Evolutionary conservation across 2,888 invertebrate species (phyloP).

Genomic region (Cordylochernes scorpioides): DNA sequence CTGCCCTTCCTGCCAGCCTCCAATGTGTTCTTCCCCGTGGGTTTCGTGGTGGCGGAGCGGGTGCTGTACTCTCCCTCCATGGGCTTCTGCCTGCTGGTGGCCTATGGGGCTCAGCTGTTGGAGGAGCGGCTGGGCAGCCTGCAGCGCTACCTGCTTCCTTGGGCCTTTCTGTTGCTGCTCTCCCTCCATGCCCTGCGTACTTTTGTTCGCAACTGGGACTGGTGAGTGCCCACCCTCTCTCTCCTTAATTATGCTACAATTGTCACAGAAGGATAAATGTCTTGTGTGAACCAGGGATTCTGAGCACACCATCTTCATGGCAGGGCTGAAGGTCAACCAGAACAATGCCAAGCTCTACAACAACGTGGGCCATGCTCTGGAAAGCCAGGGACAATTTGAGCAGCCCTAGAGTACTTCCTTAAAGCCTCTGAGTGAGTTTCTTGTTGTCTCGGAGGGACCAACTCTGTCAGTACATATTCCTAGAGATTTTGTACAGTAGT

Average conservation of each 20-base stretch:
- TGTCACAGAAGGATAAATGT: too few relatives aligned
- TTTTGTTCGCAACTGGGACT: slow-evolving; percentile 62
- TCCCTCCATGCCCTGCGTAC: slow-evolving; percentile 59
- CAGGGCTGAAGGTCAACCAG: slow-evolving; percentile 52
- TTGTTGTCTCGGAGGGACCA: background rate
- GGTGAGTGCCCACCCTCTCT: slow-evolving; percentile 29
- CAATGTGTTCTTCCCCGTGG: slow-evolving; percentile 87
- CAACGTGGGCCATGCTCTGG: slow-evolving; percentile 84
- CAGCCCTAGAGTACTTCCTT: slow-evolving; percentile 68
- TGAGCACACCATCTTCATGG: slow-evolving; percentile 77
- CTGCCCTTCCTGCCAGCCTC: slow-evolving; percentile 83
- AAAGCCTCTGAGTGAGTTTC: slow-evolving; percentile 41
- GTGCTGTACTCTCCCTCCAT: slow-evolving; percentile 87
- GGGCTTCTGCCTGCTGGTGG: slow-evolving; percentile 79
- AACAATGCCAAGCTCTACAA: slow-evolving; percentile 86
- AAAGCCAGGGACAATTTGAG: slow-evolving; percentile 39
- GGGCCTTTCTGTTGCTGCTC: slow-evolving; percentile 33
- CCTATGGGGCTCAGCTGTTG: slow-evolving; percentile 40
- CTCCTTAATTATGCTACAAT: too few relatives aligned
- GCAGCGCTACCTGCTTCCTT: background rate
- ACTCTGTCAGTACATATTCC: too few relatives aligned
- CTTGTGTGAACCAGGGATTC: too few relatives aligned
- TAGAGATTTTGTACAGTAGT: too few relatives aligned
- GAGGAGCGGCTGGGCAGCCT: slow-evolving; percentile 6
- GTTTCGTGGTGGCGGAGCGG: slow-evolving; percentile 84